Evolutionary conservation across 2,888 invertebrate genomes (phyloP).

Genomic region (Tenthredo notha): DNA sequence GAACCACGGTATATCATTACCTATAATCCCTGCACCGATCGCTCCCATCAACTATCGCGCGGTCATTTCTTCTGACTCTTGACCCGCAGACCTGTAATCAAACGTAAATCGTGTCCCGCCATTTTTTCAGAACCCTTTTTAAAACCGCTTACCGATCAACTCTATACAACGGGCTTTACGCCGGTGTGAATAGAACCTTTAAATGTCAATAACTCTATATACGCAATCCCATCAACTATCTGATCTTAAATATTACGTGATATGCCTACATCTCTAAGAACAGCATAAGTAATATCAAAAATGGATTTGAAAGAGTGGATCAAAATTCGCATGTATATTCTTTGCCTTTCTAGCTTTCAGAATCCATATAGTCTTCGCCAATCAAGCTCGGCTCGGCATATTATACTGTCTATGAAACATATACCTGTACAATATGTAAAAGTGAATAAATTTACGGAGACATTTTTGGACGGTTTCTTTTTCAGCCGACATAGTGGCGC

Average conservation of each 20-base stretch:
- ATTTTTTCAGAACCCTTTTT: slow-evolving; percentile 18
- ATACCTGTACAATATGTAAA: background rate
- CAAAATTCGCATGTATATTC: no score
- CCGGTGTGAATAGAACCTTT: slow-evolving; percentile 43
- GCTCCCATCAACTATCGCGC: slow-evolving; percentile 66
- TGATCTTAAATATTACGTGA: background rate
- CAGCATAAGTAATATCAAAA: background rate
- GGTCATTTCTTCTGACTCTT: slow-evolving; percentile 71
- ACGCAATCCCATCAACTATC: slow-evolving; percentile 10
- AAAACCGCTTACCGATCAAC: slow-evolving; percentile 6
- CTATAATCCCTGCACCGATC: slow-evolving; percentile 69
- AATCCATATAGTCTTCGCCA: background rate
- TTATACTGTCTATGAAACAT: background rate
- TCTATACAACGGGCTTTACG: background rate
- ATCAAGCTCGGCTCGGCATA: background rate
- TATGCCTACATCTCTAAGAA: background rate
- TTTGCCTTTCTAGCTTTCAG: background rate
- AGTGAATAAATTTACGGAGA: slow-evolving; percentile 5
- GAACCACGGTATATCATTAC: slow-evolving; percentile 66
- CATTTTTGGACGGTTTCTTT: slow-evolving; percentile 1
- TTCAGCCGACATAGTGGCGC: slow-evolving; percentile 6
- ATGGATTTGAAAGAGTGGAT: background rate
- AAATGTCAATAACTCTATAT: slow-evolving; percentile 40
- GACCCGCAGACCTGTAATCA: slow-evolving; percentile 71
- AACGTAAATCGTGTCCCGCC: slow-evolving; percentile 74